Evolutionary conservation across 2,797 vertebrate genomes (phyloP).

Genomic region (Odontamblyopus rebecca): DNA sequence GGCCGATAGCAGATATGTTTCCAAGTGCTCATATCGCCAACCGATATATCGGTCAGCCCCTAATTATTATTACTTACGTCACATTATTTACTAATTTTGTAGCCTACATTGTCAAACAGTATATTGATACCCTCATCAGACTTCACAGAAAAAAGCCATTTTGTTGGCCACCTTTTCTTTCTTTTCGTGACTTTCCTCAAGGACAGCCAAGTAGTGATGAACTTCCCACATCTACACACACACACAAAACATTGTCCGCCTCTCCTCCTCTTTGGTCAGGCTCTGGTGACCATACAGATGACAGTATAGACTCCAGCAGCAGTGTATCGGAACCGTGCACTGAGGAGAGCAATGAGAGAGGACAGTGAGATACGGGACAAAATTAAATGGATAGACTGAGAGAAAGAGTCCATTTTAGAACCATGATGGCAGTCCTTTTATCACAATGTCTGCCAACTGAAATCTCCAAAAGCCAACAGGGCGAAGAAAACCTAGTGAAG

Average conservation of each 20-base stretch:
- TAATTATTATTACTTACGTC: neutral
- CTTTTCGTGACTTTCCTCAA: constrained; percentile 63
- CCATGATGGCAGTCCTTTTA: constrained; percentile 63
- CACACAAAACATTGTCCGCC: constrained; percentile 30
- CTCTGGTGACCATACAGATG: constrained; percentile 61
- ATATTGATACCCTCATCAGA: constrained; percentile 31
- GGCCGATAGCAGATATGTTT: too few relatives aligned
- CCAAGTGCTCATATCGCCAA: too few relatives aligned
- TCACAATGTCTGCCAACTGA: constrained; percentile 38
- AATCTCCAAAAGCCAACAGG: constrained; percentile 52
- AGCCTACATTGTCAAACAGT: neutral
- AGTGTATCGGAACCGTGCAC: constrained; percentile 55
- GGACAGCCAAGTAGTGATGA: constrained; percentile 57
- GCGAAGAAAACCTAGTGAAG: constrained; percentile 36
- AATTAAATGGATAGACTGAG: constrained; percentile 48
- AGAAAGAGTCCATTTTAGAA: constrained; percentile 55
- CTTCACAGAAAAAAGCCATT: constrained; percentile 34
- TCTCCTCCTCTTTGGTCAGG: constrained; percentile 56
- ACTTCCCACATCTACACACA: constrained; percentile 37
- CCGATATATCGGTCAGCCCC: too few relatives aligned
- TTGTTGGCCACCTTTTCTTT: constrained; percentile 30
- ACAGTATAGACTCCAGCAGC: constrained; percentile 51
- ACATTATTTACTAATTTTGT: neutral
- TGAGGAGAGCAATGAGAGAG: constrained; percentile 40
- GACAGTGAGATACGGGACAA: constrained; percentile 40